A percentile compares a stretch with the other conserved stretches of the same genome.
Evolutionary conservation across 2,113 vertebrate genomes (phyloP).

Genomic region (Odocoileus virginianus): DNA sequence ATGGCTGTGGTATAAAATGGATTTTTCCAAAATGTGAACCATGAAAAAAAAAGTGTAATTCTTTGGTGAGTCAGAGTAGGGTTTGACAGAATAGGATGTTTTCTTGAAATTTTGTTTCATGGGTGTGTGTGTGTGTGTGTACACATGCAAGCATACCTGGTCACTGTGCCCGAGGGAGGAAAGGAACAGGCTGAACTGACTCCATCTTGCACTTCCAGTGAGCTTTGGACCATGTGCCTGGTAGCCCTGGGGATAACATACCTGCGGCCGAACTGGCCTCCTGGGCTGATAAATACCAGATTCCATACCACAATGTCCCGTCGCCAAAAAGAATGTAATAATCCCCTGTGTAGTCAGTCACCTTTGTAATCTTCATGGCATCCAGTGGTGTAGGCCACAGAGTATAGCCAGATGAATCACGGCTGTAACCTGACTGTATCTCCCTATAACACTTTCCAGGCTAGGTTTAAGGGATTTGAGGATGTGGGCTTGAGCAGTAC

Average conservation of each 20-base stretch:
- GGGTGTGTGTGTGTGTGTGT: not conserved
- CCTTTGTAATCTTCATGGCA: not conserved
- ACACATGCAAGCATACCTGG: accelerated
- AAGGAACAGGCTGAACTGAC: not conserved
- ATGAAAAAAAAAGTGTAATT: not conserved
- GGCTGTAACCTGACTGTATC: not conserved
- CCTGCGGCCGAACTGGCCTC: not conserved
- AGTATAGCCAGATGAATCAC: not conserved
- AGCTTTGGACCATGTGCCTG: not conserved
- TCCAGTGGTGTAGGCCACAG: not conserved
- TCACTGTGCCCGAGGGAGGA: not conserved
- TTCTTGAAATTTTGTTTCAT: not conserved
- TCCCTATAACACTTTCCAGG: not conserved
- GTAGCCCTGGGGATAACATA: not conserved
- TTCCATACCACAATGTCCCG: not conserved
- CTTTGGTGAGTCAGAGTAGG: not conserved
- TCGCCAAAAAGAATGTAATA: not conserved
- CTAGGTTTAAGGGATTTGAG: not conserved
- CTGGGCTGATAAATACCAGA: not conserved
- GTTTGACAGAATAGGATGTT: not conserved
- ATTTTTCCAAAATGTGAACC: not conserved
- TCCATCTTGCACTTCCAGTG: not conserved
- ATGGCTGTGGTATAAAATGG: not conserved
- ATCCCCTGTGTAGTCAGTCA: not conserved
- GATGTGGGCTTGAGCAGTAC: not conserved